Conservation (phyloP, 2,888 invertebrate species). For the Dolomedes plantarius region DNA sequence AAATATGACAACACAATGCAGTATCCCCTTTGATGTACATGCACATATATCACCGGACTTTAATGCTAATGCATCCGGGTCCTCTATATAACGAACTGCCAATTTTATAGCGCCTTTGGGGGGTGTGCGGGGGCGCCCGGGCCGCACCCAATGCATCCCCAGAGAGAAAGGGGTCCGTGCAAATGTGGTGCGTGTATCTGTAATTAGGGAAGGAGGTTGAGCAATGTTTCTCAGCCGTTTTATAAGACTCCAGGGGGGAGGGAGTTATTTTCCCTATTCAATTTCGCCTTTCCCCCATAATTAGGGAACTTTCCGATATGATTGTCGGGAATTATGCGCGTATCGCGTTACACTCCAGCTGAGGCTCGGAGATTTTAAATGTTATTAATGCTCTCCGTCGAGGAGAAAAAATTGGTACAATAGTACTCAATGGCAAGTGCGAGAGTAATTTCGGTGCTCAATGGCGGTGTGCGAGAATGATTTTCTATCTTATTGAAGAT, state of each 20-base stretch:
- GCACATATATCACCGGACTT: constrained; percentile 32
- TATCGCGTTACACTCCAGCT: constrained; percentile 53
- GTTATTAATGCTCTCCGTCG: no score
- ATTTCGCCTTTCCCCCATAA: constrained; percentile 50
- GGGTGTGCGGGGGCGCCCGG: constrained; percentile 12
- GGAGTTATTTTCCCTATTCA: constrained; percentile 68
- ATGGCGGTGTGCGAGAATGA: no score
- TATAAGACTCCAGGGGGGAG: constrained; percentile 60
- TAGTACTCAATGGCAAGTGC: no score
- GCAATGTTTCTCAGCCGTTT: constrained; percentile 42
- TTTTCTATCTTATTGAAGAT: no score
- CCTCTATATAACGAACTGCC: constrained; percentile 52
- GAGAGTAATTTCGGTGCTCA: no score
- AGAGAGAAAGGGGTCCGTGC: constrained; percentile 20
- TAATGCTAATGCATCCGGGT: constrained; percentile 39
- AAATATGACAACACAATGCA: constrained; percentile 2
- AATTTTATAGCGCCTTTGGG: constrained; percentile 67
- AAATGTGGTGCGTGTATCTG: constrained; percentile 36
- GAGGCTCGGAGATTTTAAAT: constrained; percentile 16
- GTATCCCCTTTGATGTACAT: not conserved
- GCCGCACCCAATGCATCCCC: constrained; percentile 45
- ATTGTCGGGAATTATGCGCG: constrained; percentile 28
- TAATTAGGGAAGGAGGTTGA: constrained; percentile 46
- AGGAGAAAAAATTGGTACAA: no score
- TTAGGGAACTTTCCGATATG: constrained; percentile 18